phyloP scores from a whole-genome alignment of 2,113 vertebrate genomes.

The Pluvianellus socialis region DNA sequence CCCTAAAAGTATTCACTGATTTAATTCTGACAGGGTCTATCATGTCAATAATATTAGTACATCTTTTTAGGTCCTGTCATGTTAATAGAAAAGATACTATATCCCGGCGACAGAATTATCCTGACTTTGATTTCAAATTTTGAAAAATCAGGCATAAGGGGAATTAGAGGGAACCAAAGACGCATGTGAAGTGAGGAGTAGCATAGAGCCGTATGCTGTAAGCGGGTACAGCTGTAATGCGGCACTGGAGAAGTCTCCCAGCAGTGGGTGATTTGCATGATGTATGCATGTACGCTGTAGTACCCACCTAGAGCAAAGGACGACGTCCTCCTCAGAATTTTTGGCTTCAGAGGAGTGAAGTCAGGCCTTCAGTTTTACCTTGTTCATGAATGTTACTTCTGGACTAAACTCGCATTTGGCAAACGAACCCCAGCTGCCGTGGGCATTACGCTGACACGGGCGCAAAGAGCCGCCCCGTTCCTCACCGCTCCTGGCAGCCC shows the following conservation, averaged over 20 bases:
- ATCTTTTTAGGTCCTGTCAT: background rate
- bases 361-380: background rate
- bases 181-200: rapidly evolving
- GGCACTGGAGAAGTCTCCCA: background rate
- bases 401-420: background rate
- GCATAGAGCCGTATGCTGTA: rapidly evolving
- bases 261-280: background rate
- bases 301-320: background rate
- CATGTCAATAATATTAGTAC: background rate
- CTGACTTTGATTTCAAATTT: background rate
- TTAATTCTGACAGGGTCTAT: background rate
- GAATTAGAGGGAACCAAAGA: background rate
- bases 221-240: rapidly evolving
- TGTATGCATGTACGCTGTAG: rapidly evolving
- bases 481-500: no score
- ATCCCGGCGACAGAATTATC: background rate
- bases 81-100: background rate
- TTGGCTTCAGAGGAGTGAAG: background rate
- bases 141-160: background rate
- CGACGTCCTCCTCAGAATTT: rapidly evolving
- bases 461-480: no score
- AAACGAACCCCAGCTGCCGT: rapidly evolving
- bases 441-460: background rate
- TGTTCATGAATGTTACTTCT: background rate
- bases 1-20: constrained; percentile 12